These are phyloP conservation scores for Ferdinandea cuprea DNA, from an alignment of 2,888 invertebrate genomes.

Conservation along the genomic window DNA sequence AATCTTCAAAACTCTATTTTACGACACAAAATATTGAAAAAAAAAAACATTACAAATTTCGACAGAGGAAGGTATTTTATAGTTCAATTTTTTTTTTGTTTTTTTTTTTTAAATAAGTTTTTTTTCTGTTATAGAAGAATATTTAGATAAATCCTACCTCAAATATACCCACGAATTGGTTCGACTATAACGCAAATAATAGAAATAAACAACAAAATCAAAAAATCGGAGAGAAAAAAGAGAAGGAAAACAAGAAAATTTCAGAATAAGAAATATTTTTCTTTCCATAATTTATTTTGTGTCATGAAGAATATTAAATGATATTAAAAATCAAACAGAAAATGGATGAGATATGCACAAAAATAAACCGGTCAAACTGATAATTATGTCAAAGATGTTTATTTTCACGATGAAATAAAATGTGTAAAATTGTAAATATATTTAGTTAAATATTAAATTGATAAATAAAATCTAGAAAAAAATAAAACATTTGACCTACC, in stretches of 20 bases:
- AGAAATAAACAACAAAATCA: conserved; percentile 64
- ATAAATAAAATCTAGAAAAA: conserved; percentile 13
- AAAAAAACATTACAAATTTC: conserved; percentile 16
- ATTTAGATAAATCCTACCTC: conserved; percentile 81
- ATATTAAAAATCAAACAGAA: conserved; percentile 62
- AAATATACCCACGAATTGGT: conserved; percentile 83
- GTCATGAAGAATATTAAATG: conserved; percentile 70
- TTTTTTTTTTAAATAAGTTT: no score
- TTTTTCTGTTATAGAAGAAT: conserved; percentile 44
- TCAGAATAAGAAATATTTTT: conserved; percentile 62
- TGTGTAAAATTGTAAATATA: neutral
- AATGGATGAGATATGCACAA: conserved; percentile 57
- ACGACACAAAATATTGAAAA: conserved; percentile 10
- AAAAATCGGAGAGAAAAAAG: conserved; percentile 74
- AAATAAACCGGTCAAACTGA: conserved; percentile 10
- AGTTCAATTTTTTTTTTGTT: conserved; percentile 33
- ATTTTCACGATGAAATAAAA: conserved; percentile 41
- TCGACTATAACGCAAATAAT: conserved; percentile 79
- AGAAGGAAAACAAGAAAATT: conserved; percentile 52
- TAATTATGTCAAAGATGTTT: conserved; percentile 29
- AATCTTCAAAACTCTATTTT: neutral
- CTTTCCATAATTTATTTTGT: conserved; percentile 63
- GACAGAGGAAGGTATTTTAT: conserved; percentile 15
- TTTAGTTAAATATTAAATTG: conserved; percentile 1
- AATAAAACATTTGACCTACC: conserved; percentile 84